phyloP scores from a whole-genome alignment of 2,888 invertebrate genomes.

The Blastobasis lacticolella region DNA sequence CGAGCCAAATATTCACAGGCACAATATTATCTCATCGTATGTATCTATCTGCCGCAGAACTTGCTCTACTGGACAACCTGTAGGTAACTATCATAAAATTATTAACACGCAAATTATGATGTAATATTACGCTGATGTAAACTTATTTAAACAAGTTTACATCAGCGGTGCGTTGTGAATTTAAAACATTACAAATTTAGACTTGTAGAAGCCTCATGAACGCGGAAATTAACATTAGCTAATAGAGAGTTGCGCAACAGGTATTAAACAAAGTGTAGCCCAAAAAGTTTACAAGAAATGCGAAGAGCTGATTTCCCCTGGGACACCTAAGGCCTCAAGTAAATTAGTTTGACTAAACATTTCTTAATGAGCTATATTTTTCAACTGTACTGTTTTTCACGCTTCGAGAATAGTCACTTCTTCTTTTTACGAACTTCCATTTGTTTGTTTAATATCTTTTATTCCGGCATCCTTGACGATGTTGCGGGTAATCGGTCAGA shows the following conservation, averaged over 20 bases:
- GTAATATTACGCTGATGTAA: no score
- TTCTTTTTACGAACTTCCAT: slow-evolving; percentile 19
- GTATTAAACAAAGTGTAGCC: slow-evolving; percentile 32
- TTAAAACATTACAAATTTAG: not conserved
- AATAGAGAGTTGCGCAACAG: slow-evolving; percentile 28
- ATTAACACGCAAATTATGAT: no score
- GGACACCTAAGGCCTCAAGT: slow-evolving; percentile 47
- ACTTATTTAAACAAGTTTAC: no score
- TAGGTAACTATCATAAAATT: no score
- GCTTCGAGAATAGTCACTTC: slow-evolving; percentile 33
- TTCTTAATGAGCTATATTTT: slow-evolving; percentile 58
- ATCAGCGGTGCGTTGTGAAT: not conserved
- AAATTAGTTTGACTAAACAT: slow-evolving; percentile 65
- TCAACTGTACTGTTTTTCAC: slow-evolving; percentile 34
- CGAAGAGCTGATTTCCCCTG: slow-evolving; percentile 59
- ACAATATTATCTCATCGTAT: not conserved
- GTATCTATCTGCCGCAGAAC: no score
- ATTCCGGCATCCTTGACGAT: no score
- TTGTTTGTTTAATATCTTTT: slow-evolving; percentile 2
- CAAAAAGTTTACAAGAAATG: slow-evolving; percentile 43
- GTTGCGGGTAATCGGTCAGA: no score
- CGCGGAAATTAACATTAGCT: slow-evolving; percentile 2
- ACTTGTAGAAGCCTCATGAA: not conserved
- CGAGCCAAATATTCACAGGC: not conserved
- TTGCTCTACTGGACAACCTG: no score